Base-by-base conservation (phyloP, 2,888 invertebrate genomes). In the Agrochola lota region DNA sequence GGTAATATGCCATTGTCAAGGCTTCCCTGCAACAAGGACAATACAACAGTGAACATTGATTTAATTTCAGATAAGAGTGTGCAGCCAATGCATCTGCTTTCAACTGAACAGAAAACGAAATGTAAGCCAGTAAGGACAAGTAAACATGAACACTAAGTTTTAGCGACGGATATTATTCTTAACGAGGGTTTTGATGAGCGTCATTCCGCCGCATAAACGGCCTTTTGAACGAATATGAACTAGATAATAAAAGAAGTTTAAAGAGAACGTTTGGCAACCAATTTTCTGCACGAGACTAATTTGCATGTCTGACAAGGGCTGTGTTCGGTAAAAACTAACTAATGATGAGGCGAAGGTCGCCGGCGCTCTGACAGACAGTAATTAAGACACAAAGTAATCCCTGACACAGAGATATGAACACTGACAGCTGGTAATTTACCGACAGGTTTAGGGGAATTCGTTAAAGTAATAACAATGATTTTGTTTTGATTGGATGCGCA, bases 1-100 rank as follows among this genome's bases (percentile, higher is more conserved):
- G 95, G 90, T 96, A 96, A 89, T 93, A 96, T 85, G 96, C 95
- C 96, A 96, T 96, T 78, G 77, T 91, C 88, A 89, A 80, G 83
- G 90, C 89, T 88, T 85, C 74, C 90, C 94, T 94, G 89, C 20
- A 90, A 91, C 89, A 91, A 92, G 70, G 74, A 71, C 49, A 78
- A 82, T 69, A 87, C 63, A 77, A 81, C 80, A 82, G 72, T 89
- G 78, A 70, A 72, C 62, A 74, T 59, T 26, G 77, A 85, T 77
- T 77, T 35, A n/a, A 70, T 74, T 74, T 70, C 23, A 69, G 74
- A 78, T 77, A 79, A 64, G 64, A 57, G 20, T 52, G 17, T 68
- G 49, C 55, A 60, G 63, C 49, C 59, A 62, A 43, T 75, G 64
- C 43, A 69, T 49, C n/a, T 52, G 30, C 49, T 77, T 64, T 40